Evolutionary conservation across 2,888 invertebrate species (phyloP).

Genomic region (Chorisops tibialis): DNA sequence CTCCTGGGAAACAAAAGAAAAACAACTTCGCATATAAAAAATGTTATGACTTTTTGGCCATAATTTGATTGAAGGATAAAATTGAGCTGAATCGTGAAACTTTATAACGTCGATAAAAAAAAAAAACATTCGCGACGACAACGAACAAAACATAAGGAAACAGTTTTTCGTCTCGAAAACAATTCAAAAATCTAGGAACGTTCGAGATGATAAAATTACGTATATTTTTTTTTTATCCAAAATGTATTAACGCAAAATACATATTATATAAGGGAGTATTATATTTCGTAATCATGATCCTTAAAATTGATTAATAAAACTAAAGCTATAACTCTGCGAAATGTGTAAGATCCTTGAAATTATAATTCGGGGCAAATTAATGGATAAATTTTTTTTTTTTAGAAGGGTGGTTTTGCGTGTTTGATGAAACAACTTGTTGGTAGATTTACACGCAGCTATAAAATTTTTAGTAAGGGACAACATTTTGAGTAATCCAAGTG

Average conservation of each 20-base stretch:
- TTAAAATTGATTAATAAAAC: constrained; percentile 12
- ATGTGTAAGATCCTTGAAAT: constrained; percentile 7
- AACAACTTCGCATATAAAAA: constrained; percentile 20
- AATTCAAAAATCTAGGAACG: too few species aligned
- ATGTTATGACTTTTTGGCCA: constrained; percentile 22
- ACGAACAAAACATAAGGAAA: constrained; percentile 11
- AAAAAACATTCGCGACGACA: too few species aligned
- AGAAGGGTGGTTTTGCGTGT: too few species aligned
- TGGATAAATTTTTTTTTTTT: too few species aligned
- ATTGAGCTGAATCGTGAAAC: constrained; percentile 23
- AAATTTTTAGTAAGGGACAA: too few species aligned
- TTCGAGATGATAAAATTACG: too few species aligned
- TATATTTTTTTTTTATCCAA: neutral
- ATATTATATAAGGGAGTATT: constrained; percentile 17
- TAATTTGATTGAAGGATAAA: constrained; percentile 26
- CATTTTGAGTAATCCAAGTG: too few species aligned
- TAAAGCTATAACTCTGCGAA: constrained; percentile 10
- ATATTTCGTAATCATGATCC: too few species aligned
- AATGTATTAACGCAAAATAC: constrained; percentile 11
- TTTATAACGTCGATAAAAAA: constrained; percentile 19
- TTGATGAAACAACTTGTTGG: constrained; percentile 20
- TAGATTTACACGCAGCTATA: neutral
- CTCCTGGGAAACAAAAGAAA: neutral
- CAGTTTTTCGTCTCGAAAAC: too few species aligned
- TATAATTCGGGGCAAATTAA: too few species aligned